Evolutionary conservation across 2,888 invertebrate genomes (phyloP), one percentile per base, ranked within the genome.

Genomic region (Andrena camellia): DNA sequence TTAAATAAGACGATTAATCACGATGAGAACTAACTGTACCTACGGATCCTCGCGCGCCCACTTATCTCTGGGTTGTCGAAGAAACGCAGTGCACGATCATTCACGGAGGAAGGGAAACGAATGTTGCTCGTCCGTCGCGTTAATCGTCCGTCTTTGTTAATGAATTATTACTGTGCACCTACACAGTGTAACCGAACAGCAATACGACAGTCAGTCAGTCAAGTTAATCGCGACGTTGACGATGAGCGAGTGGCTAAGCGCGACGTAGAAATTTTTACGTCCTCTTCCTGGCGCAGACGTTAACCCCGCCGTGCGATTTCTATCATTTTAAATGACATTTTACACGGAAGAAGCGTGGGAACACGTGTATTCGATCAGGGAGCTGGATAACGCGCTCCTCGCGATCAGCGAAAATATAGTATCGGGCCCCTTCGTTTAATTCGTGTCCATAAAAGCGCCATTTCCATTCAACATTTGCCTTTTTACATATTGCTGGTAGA

Each of bases 161-260:
- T 86, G 86, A 86, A 88, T 83, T 83, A 84, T 86, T 84, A 76
- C 63, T 71, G n/a, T 29, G 48, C 80, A 48, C 23, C n/a, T 59
- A 50, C 50, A 54, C 69, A 62, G 62, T 59, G 23, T 31, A 66
- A 17, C 48, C 23, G 64, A 70, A 54, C 68, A 23, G 10, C 62
- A 48, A 29, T 69, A 76, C 78, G 75, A 79, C 87, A 76, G 60
- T 87, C 70, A 72, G 77, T 73, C 68, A 68, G 83, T 81, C 81
- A 64, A 62, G 79, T 69, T 74, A 78, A 68, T 84, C 76, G 72
- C 75, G 87, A 90, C 88, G 78, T 90, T 90, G 90, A 90, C 87
- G 88, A 90, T 89, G 90, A 90, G 66, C 85, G 88, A 89, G 85
- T 83, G 86, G 72, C 63, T 73, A 59, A 75, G 20, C 57, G 77